These are phyloP conservation scores for Tachina grossa DNA, from an alignment of 2,888 invertebrate genomes.

Conservation along the genomic window DNA sequence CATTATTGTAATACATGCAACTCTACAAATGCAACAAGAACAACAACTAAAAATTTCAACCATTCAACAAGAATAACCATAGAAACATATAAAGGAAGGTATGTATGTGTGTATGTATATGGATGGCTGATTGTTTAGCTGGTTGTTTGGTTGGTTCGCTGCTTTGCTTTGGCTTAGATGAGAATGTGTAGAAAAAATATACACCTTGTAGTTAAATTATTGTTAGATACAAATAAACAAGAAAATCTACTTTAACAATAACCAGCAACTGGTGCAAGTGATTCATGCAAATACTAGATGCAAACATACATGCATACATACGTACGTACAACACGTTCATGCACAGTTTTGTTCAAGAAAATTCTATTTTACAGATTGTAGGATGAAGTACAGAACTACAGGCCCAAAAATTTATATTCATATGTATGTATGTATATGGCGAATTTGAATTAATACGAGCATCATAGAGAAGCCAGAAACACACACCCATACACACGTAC, in stretches of 20 bases:
- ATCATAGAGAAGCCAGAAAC: constrained; percentile 1
- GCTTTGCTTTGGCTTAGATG: neutral
- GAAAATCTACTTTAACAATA: constrained; percentile 63
- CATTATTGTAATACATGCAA: constrained; percentile 64
- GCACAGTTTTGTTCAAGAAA: constrained; percentile 9
- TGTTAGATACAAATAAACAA: constrained; percentile 71
- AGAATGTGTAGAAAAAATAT: constrained; percentile 43
- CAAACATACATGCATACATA: neutral
- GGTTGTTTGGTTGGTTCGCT: constrained; percentile 10
- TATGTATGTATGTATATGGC: constrained; percentile 27
- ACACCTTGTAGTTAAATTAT: constrained; percentile 52
- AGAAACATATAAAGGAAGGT: constrained; percentile 24
- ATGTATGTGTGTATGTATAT: neutral
- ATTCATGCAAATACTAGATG: constrained; percentile 8
- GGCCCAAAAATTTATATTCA: constrained; percentile 36
- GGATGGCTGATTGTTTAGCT: constrained; percentile 26
- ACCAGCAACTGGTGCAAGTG: constrained; percentile 24
- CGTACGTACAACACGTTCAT: neutral
- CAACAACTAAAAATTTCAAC: constrained; percentile 8
- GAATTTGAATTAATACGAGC: constrained; percentile 24
- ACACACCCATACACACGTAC: neutral
- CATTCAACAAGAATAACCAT: constrained; percentile 48
- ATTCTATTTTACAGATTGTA: constrained; percentile 40
- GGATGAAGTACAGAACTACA: constrained; percentile 15
- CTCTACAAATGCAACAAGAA: constrained; percentile 30